Evolutionary conservation across 2,797 vertebrate species (phyloP), one percentile per base, ranked within the genome.

Genomic region (Hydrolagus colliei): DNA sequence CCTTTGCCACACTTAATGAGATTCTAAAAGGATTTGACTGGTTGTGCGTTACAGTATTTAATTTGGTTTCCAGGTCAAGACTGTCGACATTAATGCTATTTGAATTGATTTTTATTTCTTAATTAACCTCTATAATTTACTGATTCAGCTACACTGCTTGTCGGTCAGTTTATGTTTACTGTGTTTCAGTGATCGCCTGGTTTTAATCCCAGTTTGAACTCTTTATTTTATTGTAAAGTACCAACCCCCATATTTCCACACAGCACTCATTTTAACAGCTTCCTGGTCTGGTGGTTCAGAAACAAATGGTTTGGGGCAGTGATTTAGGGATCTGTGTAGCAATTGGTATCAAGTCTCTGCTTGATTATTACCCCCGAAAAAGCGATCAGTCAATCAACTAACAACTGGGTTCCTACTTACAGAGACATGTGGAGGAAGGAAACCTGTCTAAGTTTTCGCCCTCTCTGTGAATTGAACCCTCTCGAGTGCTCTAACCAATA

Each of bases 11-110:
- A 16, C 6, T 67, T 82, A 82, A 35, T 35, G 7, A 67, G 78
- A 67, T 67, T 82, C 67, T 82, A 62, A 11, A 35, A 16, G 65
- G 14, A 67, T 82, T 82, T 82, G 78, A 68, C 62, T 67, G 62
- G 18, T 27, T 68, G 78, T 22, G 16, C 14, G 35, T 13, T 11
- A 41, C 78, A 67, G 63, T 68, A 18, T 82, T 82, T 82, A 82
- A 77, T 52, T 16, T 77, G 12, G 35, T 68, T 82, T 41, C 27
- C 20, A 65, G 62, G 61, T 67, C 18, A 67, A 7, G 62, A 27
- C 10, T 67, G 63, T 65, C 67, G 67, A 68, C 22, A 65, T 82
- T 32, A 82, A 82, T 32, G 63, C 9, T 67, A 35, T 65, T 65
- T 63, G 77, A 82, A 18, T 82, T 82, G 62, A 52, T 20, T 68